Evolutionary conservation across 2,888 invertebrate genomes (phyloP), one percentile per base, ranked within the genome.

Genomic region (Seladonia tumulorum): DNA sequence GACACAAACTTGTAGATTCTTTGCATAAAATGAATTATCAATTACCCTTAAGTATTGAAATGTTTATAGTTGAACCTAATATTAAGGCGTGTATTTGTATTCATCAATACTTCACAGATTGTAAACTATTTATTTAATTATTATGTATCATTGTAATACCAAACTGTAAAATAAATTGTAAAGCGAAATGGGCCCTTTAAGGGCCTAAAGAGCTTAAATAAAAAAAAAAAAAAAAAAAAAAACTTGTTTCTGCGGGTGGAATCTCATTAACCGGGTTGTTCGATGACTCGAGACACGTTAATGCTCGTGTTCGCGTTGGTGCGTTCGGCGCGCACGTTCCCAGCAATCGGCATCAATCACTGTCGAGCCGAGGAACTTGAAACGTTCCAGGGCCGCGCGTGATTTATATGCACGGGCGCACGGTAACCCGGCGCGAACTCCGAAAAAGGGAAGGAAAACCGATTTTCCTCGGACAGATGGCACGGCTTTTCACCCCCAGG

Each of bases 231-330:
- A n/a, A n/a, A n/a, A n/a, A n/a, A n/a, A n/a, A n/a, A n/a, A n/a
- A n/a, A n/a, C n/a, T n/a, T n/a, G n/a, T n/a, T n/a, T 63, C 75
- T 45, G 66, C 73, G 66, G 68, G 73, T 76, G 39, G 82, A 89
- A 89, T 82, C 88, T 89, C 83, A 85, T 89, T 89, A 89, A 83
- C 74, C 80, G 83, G 78, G 73, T 82, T 85, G 85, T 79, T 76
- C 85, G 87, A 87, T 88, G 88, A 87, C 83, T 89, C 82, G 85
- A 71, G 73, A 82, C 83, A 81, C 87, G 82, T 79, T 89, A 88
- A 85, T 85, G 87, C 82, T 79, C 60, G 66, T 78, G 80, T 81
- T 82, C 87, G 70, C 83, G 74, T 53, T 57, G 53, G 53, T 53
- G 53, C 22, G 53, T 53, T 53, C 22, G 53, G 66, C 79, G 78